phyloP scores from a whole-genome alignment of 2,888 invertebrate species.

The Nomada flava region DNA sequence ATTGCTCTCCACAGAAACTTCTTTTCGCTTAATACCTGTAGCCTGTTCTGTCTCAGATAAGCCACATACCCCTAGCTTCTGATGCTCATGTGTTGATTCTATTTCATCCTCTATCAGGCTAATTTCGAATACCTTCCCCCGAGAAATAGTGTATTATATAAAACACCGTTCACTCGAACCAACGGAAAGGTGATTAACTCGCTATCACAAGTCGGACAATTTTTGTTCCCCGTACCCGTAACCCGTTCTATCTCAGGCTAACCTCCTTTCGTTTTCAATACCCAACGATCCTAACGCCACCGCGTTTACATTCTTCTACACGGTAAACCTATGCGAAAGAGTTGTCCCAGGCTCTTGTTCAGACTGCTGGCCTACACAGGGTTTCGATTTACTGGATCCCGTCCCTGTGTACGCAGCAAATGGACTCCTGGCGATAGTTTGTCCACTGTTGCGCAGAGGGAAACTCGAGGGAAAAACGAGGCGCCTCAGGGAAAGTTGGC shows the following conservation, averaged over 20 bases:
- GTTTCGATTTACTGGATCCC: constrained; percentile 33
- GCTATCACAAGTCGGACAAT: too few relatives aligned
- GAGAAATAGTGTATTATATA: too few relatives aligned
- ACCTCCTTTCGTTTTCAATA: too few relatives aligned
- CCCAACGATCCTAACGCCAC: neutral
- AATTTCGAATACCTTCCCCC: too few relatives aligned
- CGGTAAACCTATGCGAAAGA: constrained; percentile 10
- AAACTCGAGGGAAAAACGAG: neutral
- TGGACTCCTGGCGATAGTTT: constrained; percentile 34
- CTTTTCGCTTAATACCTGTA: neutral
- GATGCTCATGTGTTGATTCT: neutral
- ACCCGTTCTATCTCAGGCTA: too few relatives aligned
- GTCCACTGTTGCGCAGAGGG: constrained; percentile 28
- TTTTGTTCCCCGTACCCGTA: too few relatives aligned
- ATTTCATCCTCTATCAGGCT: too few relatives aligned
- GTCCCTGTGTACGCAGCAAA: constrained; percentile 15
- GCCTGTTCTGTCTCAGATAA: neutral
- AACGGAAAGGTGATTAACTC: too few relatives aligned
- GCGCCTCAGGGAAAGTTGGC: neutral
- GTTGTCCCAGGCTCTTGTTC: constrained; percentile 4
- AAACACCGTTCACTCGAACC: too few relatives aligned
- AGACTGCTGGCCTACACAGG: constrained; percentile 1
- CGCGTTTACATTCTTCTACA: neutral
- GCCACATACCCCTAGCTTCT: neutral
- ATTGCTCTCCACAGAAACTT: neutral